These are phyloP conservation scores for Columba janthina DNA, from an alignment of 2,113 vertebrate species.

Conservation along the genomic window DNA sequence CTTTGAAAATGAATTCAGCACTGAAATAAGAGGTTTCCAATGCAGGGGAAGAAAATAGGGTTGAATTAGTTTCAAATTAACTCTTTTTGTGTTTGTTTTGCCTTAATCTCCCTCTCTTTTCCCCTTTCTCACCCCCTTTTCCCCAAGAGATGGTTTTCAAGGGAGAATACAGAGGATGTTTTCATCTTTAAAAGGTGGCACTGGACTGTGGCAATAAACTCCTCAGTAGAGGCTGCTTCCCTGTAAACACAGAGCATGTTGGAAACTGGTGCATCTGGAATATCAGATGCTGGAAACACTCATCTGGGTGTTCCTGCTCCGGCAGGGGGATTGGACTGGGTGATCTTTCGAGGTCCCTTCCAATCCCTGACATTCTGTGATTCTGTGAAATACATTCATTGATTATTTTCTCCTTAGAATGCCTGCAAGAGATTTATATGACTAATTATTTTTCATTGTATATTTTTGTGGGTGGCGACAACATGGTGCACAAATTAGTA, in stretches of 20 bases:
- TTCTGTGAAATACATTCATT: neutral
- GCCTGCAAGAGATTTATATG: neutral
- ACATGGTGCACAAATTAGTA: neutral
- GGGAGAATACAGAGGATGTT: neutral
- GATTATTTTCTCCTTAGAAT: neutral
- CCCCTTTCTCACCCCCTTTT: neutral
- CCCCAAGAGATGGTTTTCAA: neutral
- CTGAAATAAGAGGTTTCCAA: conserved; percentile 47
- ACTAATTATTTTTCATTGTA: neutral
- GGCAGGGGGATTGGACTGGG: too few species aligned
- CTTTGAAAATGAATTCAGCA: conserved; percentile 71
- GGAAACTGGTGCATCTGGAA: neutral
- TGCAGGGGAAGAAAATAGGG: neutral
- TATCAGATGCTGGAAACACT: neutral
- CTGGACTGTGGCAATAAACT: neutral
- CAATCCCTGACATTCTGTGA: too few species aligned
- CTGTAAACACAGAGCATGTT: neutral
- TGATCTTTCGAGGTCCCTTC: too few species aligned
- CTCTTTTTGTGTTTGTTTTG: conserved; percentile 44
- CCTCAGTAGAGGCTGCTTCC: neutral
- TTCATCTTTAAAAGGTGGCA: neutral
- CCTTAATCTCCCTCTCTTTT: neutral
- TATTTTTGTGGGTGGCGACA: neutral
- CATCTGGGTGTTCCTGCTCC: too few species aligned
- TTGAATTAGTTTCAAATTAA: conserved; percentile 66